phyloP scores from a whole-genome alignment of 2,113 vertebrate genomes.

The Lophotis ruficrista region DNA sequence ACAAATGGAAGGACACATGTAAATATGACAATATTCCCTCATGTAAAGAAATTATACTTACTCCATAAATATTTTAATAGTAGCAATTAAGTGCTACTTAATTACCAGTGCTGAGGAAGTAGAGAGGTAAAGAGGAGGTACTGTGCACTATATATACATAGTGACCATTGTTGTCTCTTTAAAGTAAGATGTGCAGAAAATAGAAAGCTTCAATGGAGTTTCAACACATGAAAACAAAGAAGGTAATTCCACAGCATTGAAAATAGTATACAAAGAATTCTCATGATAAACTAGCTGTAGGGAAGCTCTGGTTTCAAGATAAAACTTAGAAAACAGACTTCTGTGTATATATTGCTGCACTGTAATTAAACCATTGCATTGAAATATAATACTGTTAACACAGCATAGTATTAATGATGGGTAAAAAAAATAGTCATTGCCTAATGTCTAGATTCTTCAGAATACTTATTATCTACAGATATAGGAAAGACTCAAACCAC shows the following conservation, averaged over 20 bases:
- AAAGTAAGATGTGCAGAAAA: background rate
- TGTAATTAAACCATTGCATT: background rate
- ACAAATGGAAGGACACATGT: background rate
- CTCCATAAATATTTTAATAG: background rate
- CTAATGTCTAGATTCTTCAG: background rate
- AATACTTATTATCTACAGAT: background rate
- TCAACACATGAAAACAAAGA: background rate
- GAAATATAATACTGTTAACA: background rate
- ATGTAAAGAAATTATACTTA: background rate
- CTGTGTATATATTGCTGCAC: background rate
- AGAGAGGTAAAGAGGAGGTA: background rate
- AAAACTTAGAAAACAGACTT: background rate
- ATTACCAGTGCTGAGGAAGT: background rate
- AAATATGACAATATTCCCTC: background rate
- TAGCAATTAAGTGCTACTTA: background rate
- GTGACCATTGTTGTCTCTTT: background rate
- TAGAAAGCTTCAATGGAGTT: background rate
- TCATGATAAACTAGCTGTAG: background rate
- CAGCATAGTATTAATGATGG: background rate
- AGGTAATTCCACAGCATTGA: background rate
- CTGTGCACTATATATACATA: background rate
- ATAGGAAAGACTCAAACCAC: background rate
- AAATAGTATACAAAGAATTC: background rate
- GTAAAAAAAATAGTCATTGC: background rate
- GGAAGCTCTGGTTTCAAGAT: background rate